Base-by-base conservation (phyloP, 2,888 invertebrate genomes). In the Lysandra coridon region DNA sequence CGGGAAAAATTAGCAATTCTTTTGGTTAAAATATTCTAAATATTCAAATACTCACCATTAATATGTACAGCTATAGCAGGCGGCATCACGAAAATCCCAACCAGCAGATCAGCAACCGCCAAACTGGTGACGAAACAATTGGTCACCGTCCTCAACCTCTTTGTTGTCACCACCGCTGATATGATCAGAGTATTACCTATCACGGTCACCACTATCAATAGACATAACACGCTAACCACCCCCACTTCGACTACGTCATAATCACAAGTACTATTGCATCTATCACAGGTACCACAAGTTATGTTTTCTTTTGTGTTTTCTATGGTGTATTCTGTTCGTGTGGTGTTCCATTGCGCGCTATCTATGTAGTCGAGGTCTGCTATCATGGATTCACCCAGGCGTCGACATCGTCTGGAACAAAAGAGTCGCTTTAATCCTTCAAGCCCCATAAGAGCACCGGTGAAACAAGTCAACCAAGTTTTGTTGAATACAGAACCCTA, bases 101-200 rank as follows among this genome's bases (percentile, higher is more conserved):
- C 98, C 83, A 98, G 90, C 89, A 99, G 96, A 95, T 99, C 99
- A 75, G 99, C 99, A 0, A 97, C 97, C 0, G 99, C 99, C 88
- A 99, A 93, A 79, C 98, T 99, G 87, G 98, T 98, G 82, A 99
- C 98, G 91, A 99, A 98, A 88, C 98, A 98, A 89, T 99, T 99
- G 78, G 99, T 99, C 57, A 99, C 98, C 0, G 98, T 98, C 83
- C 99, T 95, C 82, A 99, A 94, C 83, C 98, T 95, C 83, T 97
- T 96, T 0, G 98, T 98, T 0, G 98, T 98, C 84, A 98, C 95
- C 78, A 99, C 98, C 7, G 99, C 98, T 33, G 97, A 95, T 83
- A 99, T 98, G 80, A 99, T 98, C 85, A 99, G 95, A 4, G 98
- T 97, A 91, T 99, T 99, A 79, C 99, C 99, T 80, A 98, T 95